A percentile compares a stretch with the other conserved stretches of the same genome.
Evolutionary conservation across 2,888 invertebrate genomes (phyloP).

Genomic region (Eustalomyia histrio): DNA sequence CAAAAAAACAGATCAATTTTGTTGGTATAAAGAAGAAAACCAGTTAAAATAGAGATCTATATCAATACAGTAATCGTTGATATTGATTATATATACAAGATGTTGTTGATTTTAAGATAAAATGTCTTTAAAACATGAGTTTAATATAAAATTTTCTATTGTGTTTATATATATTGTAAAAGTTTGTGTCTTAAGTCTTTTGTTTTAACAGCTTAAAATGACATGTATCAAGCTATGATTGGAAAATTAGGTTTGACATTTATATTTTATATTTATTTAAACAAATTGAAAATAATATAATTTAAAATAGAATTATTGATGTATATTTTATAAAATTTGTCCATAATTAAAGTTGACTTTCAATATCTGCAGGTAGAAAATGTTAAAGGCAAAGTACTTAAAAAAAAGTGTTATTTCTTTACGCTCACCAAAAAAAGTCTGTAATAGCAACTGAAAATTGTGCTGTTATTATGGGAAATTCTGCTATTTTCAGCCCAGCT

Average conservation of each 20-base stretch:
- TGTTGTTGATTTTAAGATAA: neutral
- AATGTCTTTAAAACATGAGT: neutral
- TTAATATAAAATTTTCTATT: neutral
- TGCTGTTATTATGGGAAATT: too few species aligned
- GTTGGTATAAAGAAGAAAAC: neutral
- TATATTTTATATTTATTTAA: conserved; percentile 9
- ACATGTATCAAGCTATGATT: conserved; percentile 45
- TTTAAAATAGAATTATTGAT: too few species aligned
- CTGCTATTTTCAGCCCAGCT: too few species aligned
- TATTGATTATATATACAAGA: neutral
- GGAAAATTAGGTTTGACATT: conserved; percentile 49
- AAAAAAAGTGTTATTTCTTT: too few species aligned
- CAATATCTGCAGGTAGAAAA: too few species aligned
- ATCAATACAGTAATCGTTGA: conserved; percentile 4
- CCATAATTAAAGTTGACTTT: too few species aligned
- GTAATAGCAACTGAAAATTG: too few species aligned
- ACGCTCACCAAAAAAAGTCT: too few species aligned
- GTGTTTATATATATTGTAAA: neutral
- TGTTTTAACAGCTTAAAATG: conserved; percentile 57
- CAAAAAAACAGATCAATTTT: conserved; percentile 44
- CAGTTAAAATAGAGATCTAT: conserved; percentile 48
- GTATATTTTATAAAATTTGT: too few species aligned
- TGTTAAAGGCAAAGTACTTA: too few species aligned
- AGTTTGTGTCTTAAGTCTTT: conserved; percentile 56
- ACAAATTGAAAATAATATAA: too few species aligned